Evolutionary conservation across 2,797 vertebrate genomes (phyloP).

Genomic region (Valencia hispanica): DNA sequence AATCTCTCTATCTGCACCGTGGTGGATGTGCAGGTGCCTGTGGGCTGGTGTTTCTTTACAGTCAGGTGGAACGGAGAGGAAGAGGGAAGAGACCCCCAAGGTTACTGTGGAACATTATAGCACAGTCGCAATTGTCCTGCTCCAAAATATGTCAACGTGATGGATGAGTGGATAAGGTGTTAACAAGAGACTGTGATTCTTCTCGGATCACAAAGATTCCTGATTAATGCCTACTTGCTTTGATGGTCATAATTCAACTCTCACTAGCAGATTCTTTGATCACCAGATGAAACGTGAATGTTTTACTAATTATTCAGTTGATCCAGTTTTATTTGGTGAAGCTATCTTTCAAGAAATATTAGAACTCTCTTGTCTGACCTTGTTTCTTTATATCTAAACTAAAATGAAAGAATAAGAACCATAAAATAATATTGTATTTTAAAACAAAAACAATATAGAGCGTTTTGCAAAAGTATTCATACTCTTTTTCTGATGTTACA

Average conservation of each 20-base stretch:
- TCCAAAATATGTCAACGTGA: conserved; percentile 75
- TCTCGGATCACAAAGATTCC: conserved; percentile 44
- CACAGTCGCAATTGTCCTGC: conserved; percentile 60
- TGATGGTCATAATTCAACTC: neutral
- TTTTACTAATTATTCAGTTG: neutral
- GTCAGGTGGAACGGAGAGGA: conserved; percentile 60
- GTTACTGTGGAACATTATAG: conserved; percentile 57
- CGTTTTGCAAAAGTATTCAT: too few species aligned
- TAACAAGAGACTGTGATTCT: conserved; percentile 33
- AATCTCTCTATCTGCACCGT: conserved; percentile 66
- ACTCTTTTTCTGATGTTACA: too few species aligned
- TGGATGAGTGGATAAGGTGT: conserved; percentile 56
- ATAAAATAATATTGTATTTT: too few species aligned
- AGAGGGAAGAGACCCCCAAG: conserved; percentile 29
- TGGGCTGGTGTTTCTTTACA: conserved; percentile 61
- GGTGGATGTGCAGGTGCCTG: conserved; percentile 66
- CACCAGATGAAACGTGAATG: neutral
- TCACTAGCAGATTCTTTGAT: neutral
- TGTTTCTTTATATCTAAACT: too few species aligned
- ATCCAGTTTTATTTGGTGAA: neutral
- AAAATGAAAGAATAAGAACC: too few species aligned
- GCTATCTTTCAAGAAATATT: neutral
- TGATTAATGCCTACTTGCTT: conserved; percentile 21
- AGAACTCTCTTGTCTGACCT: neutral
- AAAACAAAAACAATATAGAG: too few species aligned